Conservation (phyloP, 2,888 invertebrate species). For the Autographa pulchrina region DNA sequence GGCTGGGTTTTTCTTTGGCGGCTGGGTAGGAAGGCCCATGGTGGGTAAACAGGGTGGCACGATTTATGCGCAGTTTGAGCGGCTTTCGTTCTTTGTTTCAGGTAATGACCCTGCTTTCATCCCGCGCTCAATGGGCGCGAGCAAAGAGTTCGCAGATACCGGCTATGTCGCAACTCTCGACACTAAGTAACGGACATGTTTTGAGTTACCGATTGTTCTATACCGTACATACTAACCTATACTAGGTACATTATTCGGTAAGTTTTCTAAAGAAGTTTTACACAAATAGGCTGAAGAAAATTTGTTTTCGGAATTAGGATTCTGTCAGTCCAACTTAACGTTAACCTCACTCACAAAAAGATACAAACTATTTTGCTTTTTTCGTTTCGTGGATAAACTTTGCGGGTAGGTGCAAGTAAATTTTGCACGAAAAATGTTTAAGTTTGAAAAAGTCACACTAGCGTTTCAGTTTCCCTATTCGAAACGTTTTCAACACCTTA, state of each 20-base stretch:
- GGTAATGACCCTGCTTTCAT: slow-evolving; percentile 89
- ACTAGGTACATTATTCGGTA: background rate
- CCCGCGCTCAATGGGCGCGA: slow-evolving; percentile 81
- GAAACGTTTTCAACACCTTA: slow-evolving; percentile 20
- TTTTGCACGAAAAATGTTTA: slow-evolving; percentile 12
- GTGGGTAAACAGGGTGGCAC: slow-evolving; percentile 85
- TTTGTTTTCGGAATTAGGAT: background rate
- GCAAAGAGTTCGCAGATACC: slow-evolving; percentile 83
- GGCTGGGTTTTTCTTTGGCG: slow-evolving; percentile 86
- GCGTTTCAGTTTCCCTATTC: slow-evolving; percentile 8
- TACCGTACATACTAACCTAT: slow-evolving; percentile 8
- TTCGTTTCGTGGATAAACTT: slow-evolving; percentile 9
- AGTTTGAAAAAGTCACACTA: slow-evolving; percentile 7
- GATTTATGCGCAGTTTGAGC: slow-evolving; percentile 88
- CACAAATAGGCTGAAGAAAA: background rate
- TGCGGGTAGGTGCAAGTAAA: slow-evolving; percentile 8
- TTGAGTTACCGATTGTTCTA: slow-evolving; percentile 45
- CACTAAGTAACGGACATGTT: slow-evolving; percentile 59
- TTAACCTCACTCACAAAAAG: background rate
- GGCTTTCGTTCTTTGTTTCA: slow-evolving; percentile 87
- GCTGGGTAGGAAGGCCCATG: slow-evolving; percentile 80
- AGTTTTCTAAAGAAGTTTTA: background rate
- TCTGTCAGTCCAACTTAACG: background rate
- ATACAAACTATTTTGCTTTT: background rate
- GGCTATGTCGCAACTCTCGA: slow-evolving; percentile 60